Evolutionary conservation across 64 coral and sea anemone species (phyloP), one percentile per base, ranked within the genome.

Genomic region (Porites australiensis): DNA sequence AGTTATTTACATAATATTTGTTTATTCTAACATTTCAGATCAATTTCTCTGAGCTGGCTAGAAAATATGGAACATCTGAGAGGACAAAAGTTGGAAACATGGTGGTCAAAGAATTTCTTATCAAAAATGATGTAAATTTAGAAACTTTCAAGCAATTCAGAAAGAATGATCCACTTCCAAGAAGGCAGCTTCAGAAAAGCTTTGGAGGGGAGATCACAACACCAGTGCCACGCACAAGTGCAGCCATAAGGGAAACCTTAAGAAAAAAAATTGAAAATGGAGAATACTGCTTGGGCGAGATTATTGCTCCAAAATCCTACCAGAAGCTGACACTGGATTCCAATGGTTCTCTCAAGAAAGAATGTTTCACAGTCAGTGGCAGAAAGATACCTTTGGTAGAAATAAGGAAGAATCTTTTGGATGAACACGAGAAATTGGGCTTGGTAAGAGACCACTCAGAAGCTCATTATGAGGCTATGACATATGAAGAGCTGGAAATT

Each of bases 191-290:
- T 12, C 84, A 73, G 20, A 58, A 20, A 47, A 77, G 57, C 67
- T 21, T 73, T 85, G 90, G 79, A 16, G 53, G 67, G 18, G 47
- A 84, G 61, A 48, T 91, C 4, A 82, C 43, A 64, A 89, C 64
- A 77, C 87, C 87, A 77, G 77, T 63, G 3, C 87, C 87, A n/a
- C 70, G 78, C 22, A 91, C 89, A 13, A 91, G 72, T 23, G 21
- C 61, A 58, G 62, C 89, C 18, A 71, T 91, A 18, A 52, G 61
- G 53, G 67, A 91, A 46, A 74, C 47, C 54, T 59, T 91, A 7
- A 0, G 54, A 9, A 8, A 61, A 47, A 83, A 83, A 73, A 74
- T 82, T 74, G 61, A 72, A 14, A 82, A 78, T 50, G 66, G 79
- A 12, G 67, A 91, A 48, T 91, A 83, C 16, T 70, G 82, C 50